Evolutionary conservation across 2,888 invertebrate genomes (phyloP), one percentile per base, ranked within the genome.

Genomic region (Dryomyza anilis): DNA sequence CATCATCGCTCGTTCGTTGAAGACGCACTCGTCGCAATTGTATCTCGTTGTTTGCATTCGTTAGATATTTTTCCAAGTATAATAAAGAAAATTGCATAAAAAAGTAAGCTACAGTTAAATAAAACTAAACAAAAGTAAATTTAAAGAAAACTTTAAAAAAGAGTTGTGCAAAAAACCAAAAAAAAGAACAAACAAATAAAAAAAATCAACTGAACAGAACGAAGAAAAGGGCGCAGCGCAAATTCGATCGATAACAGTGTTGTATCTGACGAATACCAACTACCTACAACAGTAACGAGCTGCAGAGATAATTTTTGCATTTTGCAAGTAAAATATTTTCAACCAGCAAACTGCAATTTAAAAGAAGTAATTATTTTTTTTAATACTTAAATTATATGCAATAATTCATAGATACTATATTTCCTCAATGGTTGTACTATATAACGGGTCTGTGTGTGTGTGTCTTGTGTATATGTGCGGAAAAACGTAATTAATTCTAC

Each of bases 191-290:
- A 19, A n/a, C n/a, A 57, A 45, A 16, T 2, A 48, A n/a, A n/a
- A 45, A 23, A 46, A 48, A 56, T 21, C 23, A 63, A 36, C 12
- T 53, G 53, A 10, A 59, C 25, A 53, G 7, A 16, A 43, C 29
- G 43, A 30, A 62, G 45, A 56, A 56, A 63, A 63, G 48, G 56
- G 56, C 46, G 62, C 62, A 63, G 48, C 56, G 48, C 36, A 48
- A 19, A 36, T 48, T 61, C 55, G 56, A 63, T 63, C 56, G 46
- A 63, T 56, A 23, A 45, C 53, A 48, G 63, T 63, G 56, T n/a
- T n/a, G n/a, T 63, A 63, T 63, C 56, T 63, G 39, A 43, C 52
- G 39, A 52, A 59, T 59, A 48, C 30, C 39, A 39, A 39, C 39
- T n/a, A 39, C 39, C 36, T 39, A 23, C 23, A n/a, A n/a, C n/a